A percentile compares a stretch with the other conserved stretches of the same genome.
Conservation (phyloP, 2,888 invertebrate genomes). For the Steinernema hermaphroditum region DNA sequence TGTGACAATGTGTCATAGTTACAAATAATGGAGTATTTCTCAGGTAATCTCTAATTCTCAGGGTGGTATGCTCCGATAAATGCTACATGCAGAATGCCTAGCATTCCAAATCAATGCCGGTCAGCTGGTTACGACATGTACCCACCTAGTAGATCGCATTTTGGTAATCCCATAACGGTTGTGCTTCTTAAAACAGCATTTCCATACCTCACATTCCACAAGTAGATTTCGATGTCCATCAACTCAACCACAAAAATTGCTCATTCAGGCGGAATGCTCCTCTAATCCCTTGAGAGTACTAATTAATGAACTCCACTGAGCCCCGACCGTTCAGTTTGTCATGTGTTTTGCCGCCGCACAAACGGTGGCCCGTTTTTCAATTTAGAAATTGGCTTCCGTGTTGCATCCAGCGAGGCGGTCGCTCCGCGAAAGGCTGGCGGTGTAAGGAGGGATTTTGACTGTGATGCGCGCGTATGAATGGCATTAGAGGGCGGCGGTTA, state of each 20-base stretch:
- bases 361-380: conserved; percentile 8
- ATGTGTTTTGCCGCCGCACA: neutral
- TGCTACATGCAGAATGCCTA: too few species aligned
- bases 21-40: too few species aligned
- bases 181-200: too few species aligned
- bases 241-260: neutral
- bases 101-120: too few species aligned
- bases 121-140: too few species aligned
- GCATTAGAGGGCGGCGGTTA: conserved; percentile 10
- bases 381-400: neutral
- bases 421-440: neutral
- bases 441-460: conserved; percentile 3
- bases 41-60: too few species aligned
- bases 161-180: too few species aligned
- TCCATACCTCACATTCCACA: neutral
- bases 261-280: neutral
- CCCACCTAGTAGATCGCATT: too few species aligned
- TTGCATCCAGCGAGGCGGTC: neutral
- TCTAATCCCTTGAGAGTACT: neutral
- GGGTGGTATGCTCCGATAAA: too few species aligned
- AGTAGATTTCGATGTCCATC: neutral
- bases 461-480: conserved; percentile 18
- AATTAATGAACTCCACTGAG: conserved; percentile 5
- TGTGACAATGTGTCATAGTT: too few species aligned
- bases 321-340: neutral